Conservation (phyloP, 1,140 invertebrate genomes). For the Anastatus disparis region DNA sequence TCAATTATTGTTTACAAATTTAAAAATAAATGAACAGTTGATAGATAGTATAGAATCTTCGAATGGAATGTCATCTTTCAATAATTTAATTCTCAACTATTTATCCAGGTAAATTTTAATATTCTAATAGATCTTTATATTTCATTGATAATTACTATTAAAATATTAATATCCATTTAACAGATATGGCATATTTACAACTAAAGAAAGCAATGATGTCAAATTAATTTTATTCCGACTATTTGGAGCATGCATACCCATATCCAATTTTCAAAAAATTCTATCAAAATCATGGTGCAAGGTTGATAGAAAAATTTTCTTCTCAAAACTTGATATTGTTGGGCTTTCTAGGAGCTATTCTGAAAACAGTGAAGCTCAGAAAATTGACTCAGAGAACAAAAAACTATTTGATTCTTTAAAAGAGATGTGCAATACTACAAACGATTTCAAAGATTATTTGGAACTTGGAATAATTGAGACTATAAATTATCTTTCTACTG, state of each 20-base stretch:
- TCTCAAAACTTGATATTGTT: slow-evolving; percentile 67
- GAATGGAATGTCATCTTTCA: slow-evolving; percentile 66
- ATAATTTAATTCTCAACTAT: slow-evolving; percentile 66
- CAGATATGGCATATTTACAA: slow-evolving; percentile 56
- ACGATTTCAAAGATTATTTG: slow-evolving; percentile 51
- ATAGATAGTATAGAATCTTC: slow-evolving; percentile 65
- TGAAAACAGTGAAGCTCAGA: slow-evolving; percentile 38
- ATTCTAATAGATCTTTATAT: neutral
- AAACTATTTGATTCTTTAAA: slow-evolving; percentile 55
- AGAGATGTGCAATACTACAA: slow-evolving; percentile 48
- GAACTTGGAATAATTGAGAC: slow-evolving; percentile 54
- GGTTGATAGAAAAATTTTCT: slow-evolving; percentile 67
- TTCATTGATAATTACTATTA: neutral
- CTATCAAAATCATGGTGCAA: slow-evolving; percentile 67
- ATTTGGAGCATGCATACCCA: slow-evolving; percentile 48
- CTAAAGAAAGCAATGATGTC: slow-evolving; percentile 65
- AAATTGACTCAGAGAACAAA: slow-evolving; percentile 47
- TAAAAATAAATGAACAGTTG: slow-evolving; percentile 71
- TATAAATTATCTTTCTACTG: slow-evolving; percentile 48
- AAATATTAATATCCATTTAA: slow-evolving; percentile 17
- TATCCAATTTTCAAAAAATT: slow-evolving; percentile 68
- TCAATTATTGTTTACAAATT: slow-evolving; percentile 61
- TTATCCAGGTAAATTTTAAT: slow-evolving; percentile 49
- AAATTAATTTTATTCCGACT: slow-evolving; percentile 68
- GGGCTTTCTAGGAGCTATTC: slow-evolving; percentile 64